phyloP scores from a whole-genome alignment of 2,888 invertebrate genomes.

The Idaea straminata region DNA sequence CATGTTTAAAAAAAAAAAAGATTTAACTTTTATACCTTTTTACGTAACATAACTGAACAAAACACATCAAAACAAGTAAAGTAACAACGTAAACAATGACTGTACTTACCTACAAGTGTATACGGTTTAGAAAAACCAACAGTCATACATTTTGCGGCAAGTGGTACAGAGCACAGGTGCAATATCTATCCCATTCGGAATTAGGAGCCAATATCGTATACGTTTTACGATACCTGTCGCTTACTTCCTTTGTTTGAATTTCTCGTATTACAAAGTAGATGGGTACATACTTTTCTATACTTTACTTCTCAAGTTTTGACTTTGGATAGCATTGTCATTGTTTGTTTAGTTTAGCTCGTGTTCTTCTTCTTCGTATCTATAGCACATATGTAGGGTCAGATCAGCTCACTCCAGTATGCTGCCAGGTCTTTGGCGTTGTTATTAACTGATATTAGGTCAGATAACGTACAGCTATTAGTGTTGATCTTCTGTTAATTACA shows the following conservation, averaged over 20 bases:
- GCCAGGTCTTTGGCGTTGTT: no score
- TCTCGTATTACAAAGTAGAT: conserved; percentile 5
- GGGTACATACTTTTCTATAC: not conserved
- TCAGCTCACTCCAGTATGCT: no score
- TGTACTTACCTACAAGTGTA: conserved; percentile 3
- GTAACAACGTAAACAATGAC: not conserved
- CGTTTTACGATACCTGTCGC: conserved; percentile 48
- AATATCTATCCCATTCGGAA: conserved; percentile 58
- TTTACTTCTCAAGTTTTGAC: not conserved
- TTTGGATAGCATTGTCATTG: not conserved
- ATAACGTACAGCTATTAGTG: no score
- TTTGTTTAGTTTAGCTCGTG: no score
- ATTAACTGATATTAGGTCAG: no score
- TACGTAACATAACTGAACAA: not conserved
- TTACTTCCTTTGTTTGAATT: conserved; percentile 26
- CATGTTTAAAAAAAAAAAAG: no score
- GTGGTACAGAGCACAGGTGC: conserved; percentile 59
- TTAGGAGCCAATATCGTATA: conserved; percentile 66
- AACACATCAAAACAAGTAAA: not conserved
- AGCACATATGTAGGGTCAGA: no score
- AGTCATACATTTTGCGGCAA: conserved; percentile 25
- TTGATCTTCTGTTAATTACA: no score
- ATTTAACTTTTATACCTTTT: not conserved
- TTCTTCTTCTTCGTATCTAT: no score
- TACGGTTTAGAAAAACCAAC: conserved; percentile 10